Percentiles rank a stretch among this genome's conserved stretches.
Evolutionary conservation across 2,113 vertebrate genomes (phyloP).

Genomic region (Ageneiosus marmoratus): DNA sequence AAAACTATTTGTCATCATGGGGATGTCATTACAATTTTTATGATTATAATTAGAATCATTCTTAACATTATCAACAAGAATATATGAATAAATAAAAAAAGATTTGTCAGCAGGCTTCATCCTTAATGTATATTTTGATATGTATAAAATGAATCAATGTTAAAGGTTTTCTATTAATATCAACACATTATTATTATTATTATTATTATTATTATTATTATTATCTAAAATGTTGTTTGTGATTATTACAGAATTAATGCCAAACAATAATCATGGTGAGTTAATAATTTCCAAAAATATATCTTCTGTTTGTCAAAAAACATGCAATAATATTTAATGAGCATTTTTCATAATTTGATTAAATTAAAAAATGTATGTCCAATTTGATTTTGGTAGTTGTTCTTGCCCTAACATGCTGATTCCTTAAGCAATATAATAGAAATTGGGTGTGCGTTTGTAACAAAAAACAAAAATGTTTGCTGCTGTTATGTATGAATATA

Average conservation of each 20-base stretch:
- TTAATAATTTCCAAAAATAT: neutral
- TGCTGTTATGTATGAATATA: slow-evolving; percentile 3
- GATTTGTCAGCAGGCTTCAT: neutral
- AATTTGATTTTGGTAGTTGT: slow-evolving; percentile 2
- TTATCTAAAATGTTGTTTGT: neutral
- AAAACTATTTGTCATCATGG: neutral
- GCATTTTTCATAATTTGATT: neutral
- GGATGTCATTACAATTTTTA: neutral
- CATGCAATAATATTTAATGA: neutral
- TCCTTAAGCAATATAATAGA: neutral
- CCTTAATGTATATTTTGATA: no score
- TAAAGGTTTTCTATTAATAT: neutral
- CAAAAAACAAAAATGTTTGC: slow-evolving; percentile 21
- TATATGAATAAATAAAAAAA: neutral
- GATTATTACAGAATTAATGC: neutral
- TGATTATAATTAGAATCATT: neutral
- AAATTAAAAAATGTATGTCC: neutral
- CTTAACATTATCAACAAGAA: neutral
- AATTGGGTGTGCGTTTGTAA: neutral
- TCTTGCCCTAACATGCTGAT: neutral
- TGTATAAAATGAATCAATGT: no score
- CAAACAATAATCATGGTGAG: neutral
- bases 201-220: neutral
- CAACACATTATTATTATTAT: neutral
- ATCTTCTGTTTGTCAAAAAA: neutral